Evolutionary conservation across 2,113 vertebrate genomes (phyloP).

Genomic region (Mormyrus lacerda): DNA sequence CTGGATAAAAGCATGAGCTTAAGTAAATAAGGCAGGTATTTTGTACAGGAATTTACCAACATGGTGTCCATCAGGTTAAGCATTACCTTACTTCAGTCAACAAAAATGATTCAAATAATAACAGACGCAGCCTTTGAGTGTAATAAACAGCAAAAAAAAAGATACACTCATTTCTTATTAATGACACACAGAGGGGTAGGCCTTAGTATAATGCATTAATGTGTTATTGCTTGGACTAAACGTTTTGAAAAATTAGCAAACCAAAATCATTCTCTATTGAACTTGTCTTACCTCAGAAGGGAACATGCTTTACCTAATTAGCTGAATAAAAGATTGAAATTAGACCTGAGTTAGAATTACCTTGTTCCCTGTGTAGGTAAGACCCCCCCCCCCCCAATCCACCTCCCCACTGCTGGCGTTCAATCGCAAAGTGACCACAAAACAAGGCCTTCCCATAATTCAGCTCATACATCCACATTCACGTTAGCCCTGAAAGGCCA

Average conservation of each 20-base stretch:
- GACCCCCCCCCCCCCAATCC: background rate
- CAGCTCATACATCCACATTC: background rate
- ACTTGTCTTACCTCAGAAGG: constrained; percentile 21
- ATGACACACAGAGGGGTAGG: constrained; percentile 13
- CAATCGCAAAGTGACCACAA: background rate
- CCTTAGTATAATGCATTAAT: constrained; percentile 23
- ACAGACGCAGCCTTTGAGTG: constrained; percentile 3
- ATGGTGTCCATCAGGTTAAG: background rate
- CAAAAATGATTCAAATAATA: background rate
- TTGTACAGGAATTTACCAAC: background rate
- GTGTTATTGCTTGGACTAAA: constrained; percentile 18
- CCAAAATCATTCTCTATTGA: constrained; percentile 2
- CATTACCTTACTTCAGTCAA: background rate
- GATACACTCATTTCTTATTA: constrained; percentile 16
- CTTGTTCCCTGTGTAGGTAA: background rate
- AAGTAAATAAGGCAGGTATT: background rate
- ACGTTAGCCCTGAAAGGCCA: background rate
- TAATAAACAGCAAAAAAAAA: constrained; percentile 8
- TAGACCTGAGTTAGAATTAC: background rate
- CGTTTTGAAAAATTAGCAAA: constrained; percentile 2
- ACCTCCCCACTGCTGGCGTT: background rate
- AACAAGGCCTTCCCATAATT: background rate
- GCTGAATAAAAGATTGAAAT: constrained; percentile 23
- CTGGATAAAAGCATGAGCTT: background rate
- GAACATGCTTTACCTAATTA: constrained; percentile 24